Conservation (phyloP, 2,797 vertebrate genomes). For the Rhadinocentrus ornatus region DNA sequence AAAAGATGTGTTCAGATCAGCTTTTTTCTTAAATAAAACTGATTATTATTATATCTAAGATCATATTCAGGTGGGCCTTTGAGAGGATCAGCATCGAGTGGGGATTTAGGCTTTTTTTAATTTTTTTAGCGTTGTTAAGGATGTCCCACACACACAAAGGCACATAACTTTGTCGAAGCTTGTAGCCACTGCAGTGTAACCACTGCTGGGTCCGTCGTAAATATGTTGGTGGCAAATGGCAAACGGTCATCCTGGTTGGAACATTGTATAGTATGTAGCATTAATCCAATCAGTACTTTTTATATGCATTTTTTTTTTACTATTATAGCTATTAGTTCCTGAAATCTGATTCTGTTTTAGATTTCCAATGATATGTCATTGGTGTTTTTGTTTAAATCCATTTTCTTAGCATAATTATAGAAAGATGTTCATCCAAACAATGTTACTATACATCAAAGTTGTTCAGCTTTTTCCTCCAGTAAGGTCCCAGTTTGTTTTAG, state of each 20-base stretch:
- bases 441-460: background rate
- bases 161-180: constrained; percentile 17
- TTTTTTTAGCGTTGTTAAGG: constrained; percentile 8
- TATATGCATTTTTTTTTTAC: too few relatives aligned
- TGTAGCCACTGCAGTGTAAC: constrained; percentile 21
- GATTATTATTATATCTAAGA: background rate
- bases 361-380: background rate
- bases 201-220: constrained; percentile 36
- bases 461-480: background rate
- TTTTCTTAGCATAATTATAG: background rate
- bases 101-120: background rate
- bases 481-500: background rate
- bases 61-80: background rate
- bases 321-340: too few relatives aligned
- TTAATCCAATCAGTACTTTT: background rate
- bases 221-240: constrained; percentile 32
- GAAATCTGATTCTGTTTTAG: too few relatives aligned
- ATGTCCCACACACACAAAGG: constrained; percentile 1
- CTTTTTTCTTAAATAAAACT: too few relatives aligned
- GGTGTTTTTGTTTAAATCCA: too few relatives aligned
- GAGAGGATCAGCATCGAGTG: constrained; percentile 8
- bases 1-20: background rate
- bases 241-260: background rate
- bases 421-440: background rate
- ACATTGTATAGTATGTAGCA: background rate